phyloP scores from a whole-genome alignment of 92 coral and sea anemone species.

The Siderastrea siderea region DNA sequence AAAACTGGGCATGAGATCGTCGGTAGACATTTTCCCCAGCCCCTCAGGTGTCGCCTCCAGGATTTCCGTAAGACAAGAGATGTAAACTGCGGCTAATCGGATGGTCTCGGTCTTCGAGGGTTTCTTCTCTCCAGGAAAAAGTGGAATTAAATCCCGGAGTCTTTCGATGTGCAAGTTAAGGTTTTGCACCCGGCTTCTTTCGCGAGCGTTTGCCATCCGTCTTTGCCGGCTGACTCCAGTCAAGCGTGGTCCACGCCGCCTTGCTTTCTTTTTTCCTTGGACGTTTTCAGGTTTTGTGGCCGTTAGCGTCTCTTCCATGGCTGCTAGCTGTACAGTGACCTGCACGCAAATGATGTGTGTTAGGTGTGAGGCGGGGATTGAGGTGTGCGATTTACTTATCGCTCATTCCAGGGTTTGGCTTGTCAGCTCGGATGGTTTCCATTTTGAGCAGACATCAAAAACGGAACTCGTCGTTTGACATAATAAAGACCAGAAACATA shows the following conservation, averaged over 20 bases:
- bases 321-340: conserved; percentile 2
- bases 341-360: conserved; percentile 30
- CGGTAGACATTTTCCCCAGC: conserved; percentile 26
- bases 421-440: conserved; percentile 56
- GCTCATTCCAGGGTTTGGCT: conserved; percentile 48
- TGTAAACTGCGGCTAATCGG: conserved; percentile 88
- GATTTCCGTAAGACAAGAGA: conserved; percentile 84
- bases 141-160: conserved; percentile 84
- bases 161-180: conserved; percentile 85
- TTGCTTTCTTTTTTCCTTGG: conserved; percentile 73
- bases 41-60: conserved; percentile 70
- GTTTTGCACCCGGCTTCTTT: conserved; percentile 84
- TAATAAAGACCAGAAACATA: conserved; percentile 54
- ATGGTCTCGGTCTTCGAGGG: conserved; percentile 94
- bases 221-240: conserved; percentile 93
- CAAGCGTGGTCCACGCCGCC: conserved; percentile 88
- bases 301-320: conserved; percentile 28
- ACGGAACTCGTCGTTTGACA: conserved; percentile 43
- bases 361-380: conserved; percentile 25
- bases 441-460: conserved; percentile 33
- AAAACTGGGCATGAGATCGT: conserved; percentile 25
- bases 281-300: conserved; percentile 5
- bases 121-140: conserved; percentile 90
- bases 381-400: conserved; percentile 29
- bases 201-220: conserved; percentile 87